Conservation (phyloP, 2,888 invertebrate genomes). For the Hermaeophaga mercurialis region DNA sequence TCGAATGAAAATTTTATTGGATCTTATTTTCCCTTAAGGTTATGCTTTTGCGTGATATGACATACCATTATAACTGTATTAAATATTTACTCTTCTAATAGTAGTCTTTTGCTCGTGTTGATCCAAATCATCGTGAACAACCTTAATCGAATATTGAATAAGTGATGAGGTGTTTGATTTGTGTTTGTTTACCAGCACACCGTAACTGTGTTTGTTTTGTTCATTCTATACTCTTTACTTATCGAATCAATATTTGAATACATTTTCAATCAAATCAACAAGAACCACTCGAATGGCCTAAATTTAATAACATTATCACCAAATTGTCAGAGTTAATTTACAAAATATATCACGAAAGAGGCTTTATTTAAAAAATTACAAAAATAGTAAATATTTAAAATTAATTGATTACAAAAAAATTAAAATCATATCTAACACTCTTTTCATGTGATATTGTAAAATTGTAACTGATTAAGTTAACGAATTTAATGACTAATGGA, state of each 20-base stretch:
- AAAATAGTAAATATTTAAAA: too few species aligned
- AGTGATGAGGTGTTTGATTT: constrained; percentile 51
- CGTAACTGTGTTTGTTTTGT: constrained; percentile 28
- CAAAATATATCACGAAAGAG: too few species aligned
- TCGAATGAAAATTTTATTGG: constrained; percentile 33
- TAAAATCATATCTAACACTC: too few species aligned
- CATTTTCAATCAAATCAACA: constrained; percentile 33
- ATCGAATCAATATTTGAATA: constrained; percentile 31
- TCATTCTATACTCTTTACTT: constrained; percentile 26
- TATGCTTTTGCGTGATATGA: constrained; percentile 53
- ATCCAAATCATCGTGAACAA: constrained; percentile 52
- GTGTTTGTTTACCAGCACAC: constrained; percentile 40
- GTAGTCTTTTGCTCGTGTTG: constrained; percentile 54
- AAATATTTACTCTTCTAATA: constrained; percentile 54
- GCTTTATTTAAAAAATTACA: too few species aligned
- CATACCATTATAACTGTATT: constrained; percentile 51
- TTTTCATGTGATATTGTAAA: too few species aligned
- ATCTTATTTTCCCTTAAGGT: constrained; percentile 44
- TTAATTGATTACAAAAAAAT: too few species aligned
- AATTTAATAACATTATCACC: constrained; percentile 13
- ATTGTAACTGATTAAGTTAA: too few species aligned
- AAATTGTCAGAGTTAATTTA: too few species aligned
- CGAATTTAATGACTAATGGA: too few species aligned
- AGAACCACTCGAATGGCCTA: constrained; percentile 4
- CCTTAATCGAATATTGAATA: constrained; percentile 53